These are phyloP conservation scores for Drepana falcataria DNA, from an alignment of 2,888 invertebrate genomes.

Conservation along the genomic window DNA sequence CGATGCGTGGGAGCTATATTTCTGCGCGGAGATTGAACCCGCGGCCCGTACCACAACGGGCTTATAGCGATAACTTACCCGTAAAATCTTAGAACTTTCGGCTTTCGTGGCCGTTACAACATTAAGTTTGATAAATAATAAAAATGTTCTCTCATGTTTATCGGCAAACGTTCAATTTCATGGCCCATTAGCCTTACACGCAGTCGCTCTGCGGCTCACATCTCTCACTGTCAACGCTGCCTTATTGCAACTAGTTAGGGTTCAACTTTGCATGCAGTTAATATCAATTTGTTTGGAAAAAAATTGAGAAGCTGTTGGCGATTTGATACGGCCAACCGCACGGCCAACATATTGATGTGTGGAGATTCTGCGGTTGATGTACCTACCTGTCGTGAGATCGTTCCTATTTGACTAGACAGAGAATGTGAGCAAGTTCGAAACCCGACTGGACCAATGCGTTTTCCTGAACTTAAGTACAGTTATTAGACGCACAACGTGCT, in stretches of 20 bases:
- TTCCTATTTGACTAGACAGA: constrained; percentile 4
- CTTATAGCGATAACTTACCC: no score
- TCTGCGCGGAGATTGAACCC: no score
- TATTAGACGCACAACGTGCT: no score
- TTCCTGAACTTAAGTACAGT: no score
- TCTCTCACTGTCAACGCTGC: constrained; percentile 1
- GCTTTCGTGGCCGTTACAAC: not conserved
- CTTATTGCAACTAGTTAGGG: constrained; percentile 5
- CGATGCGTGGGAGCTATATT: no score
- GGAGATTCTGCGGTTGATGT: constrained; percentile 19
- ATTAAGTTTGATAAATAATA: constrained; percentile 14
- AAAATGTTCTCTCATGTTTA: constrained; percentile 35
- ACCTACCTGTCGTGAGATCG: constrained; percentile 11
- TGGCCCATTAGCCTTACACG: constrained; percentile 53
- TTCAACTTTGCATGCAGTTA: constrained; percentile 11
- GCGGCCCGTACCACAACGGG: no score
- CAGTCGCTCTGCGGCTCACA: constrained; percentile 35
- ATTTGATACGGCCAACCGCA: constrained; percentile 32
- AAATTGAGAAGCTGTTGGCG: constrained; percentile 20
- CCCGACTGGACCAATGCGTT: no score
- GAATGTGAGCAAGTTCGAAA: no score
- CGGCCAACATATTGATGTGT: constrained; percentile 27
- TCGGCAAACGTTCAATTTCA: constrained; percentile 58
- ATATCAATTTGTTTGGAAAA: constrained; percentile 15
- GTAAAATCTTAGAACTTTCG: not conserved